A percentile compares a stretch with the other conserved stretches of the same genome.
These are phyloP conservation scores for Protonibea diacanthus DNA, from an alignment of 2,797 vertebrate species.

Conservation along the genomic window DNA sequence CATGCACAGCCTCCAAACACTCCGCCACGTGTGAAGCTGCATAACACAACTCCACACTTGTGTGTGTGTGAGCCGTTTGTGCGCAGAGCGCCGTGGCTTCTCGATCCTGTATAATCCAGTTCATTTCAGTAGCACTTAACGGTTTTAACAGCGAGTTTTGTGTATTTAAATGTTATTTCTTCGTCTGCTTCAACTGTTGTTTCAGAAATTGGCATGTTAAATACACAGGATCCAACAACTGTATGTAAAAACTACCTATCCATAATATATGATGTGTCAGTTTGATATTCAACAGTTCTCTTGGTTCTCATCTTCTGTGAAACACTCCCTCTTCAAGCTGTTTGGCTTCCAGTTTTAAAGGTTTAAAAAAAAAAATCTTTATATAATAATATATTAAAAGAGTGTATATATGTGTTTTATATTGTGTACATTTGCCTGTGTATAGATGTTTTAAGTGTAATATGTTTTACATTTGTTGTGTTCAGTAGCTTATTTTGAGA, in stretches of 20 bases:
- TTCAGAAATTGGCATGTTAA: slow-evolving; percentile 56
- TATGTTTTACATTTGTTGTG: slow-evolving; percentile 82
- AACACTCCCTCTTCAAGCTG: slow-evolving; percentile 83
- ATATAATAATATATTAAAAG: slow-evolving; percentile 93
- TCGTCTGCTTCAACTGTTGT: slow-evolving; percentile 36
- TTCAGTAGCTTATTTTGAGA: slow-evolving; percentile 78
- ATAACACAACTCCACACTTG: slow-evolving; percentile 10
- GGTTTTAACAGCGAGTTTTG: slow-evolving; percentile 66
- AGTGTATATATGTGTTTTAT: slow-evolving; percentile 91
- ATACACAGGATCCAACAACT: slow-evolving; percentile 87
- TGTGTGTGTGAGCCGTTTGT: neutral
- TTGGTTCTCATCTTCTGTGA: slow-evolving; percentile 58
- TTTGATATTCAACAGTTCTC: slow-evolving; percentile 50
- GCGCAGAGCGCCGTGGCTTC: slow-evolving; percentile 41
- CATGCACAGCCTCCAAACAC: slow-evolving; percentile 52
- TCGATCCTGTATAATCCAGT: slow-evolving; percentile 60
- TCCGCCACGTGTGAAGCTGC: slow-evolving; percentile 38
- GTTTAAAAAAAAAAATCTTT: slow-evolving; percentile 83
- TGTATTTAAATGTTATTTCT: slow-evolving; percentile 59
- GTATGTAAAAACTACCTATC: slow-evolving; percentile 87
- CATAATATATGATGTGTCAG: slow-evolving; percentile 61
- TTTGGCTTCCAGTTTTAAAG: slow-evolving; percentile 80
- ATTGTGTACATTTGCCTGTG: slow-evolving; percentile 90
- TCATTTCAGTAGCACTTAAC: slow-evolving; percentile 69
- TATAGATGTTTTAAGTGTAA: slow-evolving; percentile 88